Conservation (phyloP, 2,113 vertebrate species). For the Pogonocichla stellata region DNA sequence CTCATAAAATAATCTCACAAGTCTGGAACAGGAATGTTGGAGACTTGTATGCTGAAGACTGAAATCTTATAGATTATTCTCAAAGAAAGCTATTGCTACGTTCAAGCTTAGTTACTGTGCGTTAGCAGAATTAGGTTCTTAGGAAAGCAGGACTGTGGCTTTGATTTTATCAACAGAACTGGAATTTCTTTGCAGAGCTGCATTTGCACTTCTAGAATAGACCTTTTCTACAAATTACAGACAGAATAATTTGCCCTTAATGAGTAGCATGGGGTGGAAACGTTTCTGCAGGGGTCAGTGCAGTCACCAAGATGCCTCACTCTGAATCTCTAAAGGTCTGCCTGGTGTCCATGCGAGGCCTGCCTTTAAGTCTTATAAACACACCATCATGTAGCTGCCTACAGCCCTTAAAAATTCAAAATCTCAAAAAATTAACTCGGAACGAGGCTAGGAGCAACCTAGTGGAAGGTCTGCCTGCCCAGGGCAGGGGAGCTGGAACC, state of each 20-base stretch:
- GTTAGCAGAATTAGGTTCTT: neutral
- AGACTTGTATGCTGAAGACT: rapidly evolving
- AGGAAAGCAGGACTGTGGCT: neutral
- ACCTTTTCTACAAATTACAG: neutral
- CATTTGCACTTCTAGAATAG: neutral
- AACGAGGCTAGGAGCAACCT: neutral
- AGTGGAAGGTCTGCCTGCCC: neutral
- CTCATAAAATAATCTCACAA: neutral
- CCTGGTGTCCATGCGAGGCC: neutral
- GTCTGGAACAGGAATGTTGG: neutral
- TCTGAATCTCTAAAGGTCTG: neutral
- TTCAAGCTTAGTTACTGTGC: neutral
- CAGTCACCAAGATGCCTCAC: neutral
- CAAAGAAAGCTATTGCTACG: neutral
- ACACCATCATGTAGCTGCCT: too few species aligned
- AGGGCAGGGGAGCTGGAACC: neutral
- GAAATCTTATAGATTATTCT: neutral
- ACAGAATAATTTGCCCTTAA: neutral
- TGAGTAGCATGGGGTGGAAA: neutral
- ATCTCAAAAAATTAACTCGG: neutral
- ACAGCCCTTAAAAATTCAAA: neutral
- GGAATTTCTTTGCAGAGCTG: neutral
- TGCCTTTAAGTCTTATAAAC: too few species aligned
- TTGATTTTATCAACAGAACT: neutral
- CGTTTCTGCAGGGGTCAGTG: neutral